Evolutionary conservation across 2,113 vertebrate species (phyloP).

Genomic region (Dasypus novemcinctus): DNA sequence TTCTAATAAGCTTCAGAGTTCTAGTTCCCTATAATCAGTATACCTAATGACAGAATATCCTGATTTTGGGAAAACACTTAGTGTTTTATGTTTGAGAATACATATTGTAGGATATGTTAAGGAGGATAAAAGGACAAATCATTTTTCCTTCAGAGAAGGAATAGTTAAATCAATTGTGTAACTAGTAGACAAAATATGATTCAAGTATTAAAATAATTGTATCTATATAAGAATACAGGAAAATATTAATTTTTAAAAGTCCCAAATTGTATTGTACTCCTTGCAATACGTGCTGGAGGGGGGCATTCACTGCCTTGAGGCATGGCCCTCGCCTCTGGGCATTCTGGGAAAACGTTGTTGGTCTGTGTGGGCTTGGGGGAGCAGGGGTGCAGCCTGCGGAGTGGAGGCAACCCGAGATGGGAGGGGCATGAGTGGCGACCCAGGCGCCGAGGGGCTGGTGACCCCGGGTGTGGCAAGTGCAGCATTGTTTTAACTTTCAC

Average conservation of each 20-base stretch:
- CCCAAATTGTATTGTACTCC: neutral
- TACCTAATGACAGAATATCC: neutral
- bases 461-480: too few relatives aligned
- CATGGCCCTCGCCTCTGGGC: too few relatives aligned
- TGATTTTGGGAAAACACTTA: neutral
- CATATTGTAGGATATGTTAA: neutral
- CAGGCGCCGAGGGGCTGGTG: too few relatives aligned
- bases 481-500: too few relatives aligned
- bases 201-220: neutral
- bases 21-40: neutral
- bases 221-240: neutral
- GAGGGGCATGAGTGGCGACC: too few relatives aligned
- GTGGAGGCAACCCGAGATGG: too few relatives aligned
- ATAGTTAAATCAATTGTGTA: neutral
- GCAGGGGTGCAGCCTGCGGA: too few relatives aligned
- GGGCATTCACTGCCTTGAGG: too few relatives aligned
- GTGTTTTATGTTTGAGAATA: neutral
- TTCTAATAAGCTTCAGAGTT: neutral
- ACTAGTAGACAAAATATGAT: neutral
- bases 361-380: too few relatives aligned
- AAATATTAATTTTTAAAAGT: neutral
- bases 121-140: neutral
- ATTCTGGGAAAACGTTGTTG: too few relatives aligned
- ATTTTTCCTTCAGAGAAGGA: neutral
- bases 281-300: too few relatives aligned